Evolutionary conservation across 2,113 vertebrate genomes (phyloP), one percentile per base, ranked within the genome.

Genomic region (Anas platyrhynchos): DNA sequence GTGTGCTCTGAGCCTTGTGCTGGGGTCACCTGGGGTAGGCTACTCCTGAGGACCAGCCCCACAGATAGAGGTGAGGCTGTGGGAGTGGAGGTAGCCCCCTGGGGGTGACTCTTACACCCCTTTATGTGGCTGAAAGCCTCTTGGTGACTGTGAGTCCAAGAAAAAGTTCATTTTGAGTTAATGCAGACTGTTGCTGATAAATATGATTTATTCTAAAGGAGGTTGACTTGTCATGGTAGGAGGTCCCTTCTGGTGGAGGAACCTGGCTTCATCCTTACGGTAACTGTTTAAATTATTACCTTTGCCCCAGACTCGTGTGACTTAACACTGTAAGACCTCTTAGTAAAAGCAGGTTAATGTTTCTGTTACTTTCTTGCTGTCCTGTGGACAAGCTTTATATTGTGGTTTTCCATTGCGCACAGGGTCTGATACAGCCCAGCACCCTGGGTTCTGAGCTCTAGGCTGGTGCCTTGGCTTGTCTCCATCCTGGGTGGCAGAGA

Each of bases 301-400:
- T 34, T 52, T 77, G 26, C 74, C 52, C 2, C 2, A 2, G 18
- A n/a, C 27, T 76, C 43, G 15, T 9, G 63, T 77, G 85, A 18
- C 8, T 67, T 73, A 61, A 16, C 41, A 27, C 34, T 26, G 12
- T 23, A 9, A 25, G 43, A 48, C 11, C 13, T 44, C 25, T 31
- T 7, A 22, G 36, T 23, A 34, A 69, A 62, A 50, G 23, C 20
- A 66, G 46, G 62, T 34, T 2, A 2, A 22, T 1, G 1, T 16
- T 67, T 43, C 29, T 32, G 11, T 22, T 21, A 2, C 3, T 43
- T n/a, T 34, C 21, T 55, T 0, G 4, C 8, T 50, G 4, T 3
- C 26, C 7, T 4, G 6, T 13, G 13, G 7, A 4, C 0, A 2
- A 79, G 56, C 34, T 62, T 29, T 43, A 0, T 1, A 44, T 0